phyloP scores from a whole-genome alignment of 2,113 vertebrate genomes.

The Murina feae region DNA sequence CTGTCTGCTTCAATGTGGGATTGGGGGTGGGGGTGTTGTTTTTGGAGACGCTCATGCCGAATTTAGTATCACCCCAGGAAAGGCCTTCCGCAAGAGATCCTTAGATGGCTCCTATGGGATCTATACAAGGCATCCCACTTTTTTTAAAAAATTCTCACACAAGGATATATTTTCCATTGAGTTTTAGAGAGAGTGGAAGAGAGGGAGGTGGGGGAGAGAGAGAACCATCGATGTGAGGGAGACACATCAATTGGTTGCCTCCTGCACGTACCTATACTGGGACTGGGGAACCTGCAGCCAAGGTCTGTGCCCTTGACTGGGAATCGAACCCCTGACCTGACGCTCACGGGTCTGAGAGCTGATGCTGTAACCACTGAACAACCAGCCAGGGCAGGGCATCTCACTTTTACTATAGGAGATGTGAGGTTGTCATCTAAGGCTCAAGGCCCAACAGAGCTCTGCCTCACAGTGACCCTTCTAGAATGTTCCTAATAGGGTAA shows the following conservation, averaged over 20 bases:
- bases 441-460: neutral
- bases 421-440: neutral
- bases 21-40: neutral
- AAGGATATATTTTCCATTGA: too few species aligned
- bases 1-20: neutral
- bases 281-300: too few species aligned
- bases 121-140: neutral
- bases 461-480: neutral
- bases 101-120: neutral
- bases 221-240: too few species aligned
- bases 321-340: too few species aligned
- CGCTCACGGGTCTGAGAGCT: too few species aligned
- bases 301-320: too few species aligned
- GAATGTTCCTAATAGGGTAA: constrained; percentile 16
- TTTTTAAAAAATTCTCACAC: too few species aligned
- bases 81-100: neutral
- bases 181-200: too few species aligned
- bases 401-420: neutral
- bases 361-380: too few species aligned
- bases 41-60: neutral
- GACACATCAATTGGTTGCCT: too few species aligned
- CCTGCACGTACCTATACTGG: too few species aligned
- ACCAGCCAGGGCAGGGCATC: neutral
- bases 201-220: too few species aligned
- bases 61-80: neutral